Base-by-base conservation (phyloP, 2,888 invertebrate species). In the Chydorus sphaericus region DNA sequence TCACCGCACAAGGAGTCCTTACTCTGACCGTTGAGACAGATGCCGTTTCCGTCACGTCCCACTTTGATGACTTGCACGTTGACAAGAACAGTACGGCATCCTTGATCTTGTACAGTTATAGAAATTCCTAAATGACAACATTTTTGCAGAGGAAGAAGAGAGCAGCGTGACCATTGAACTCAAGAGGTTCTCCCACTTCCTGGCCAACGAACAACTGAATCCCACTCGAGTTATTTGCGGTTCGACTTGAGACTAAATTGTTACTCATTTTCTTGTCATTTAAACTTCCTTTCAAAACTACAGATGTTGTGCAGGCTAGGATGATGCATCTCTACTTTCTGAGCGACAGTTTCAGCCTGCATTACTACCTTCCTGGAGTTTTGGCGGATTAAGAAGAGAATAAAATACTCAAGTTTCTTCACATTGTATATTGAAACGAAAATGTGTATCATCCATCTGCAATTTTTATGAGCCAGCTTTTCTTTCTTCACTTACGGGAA, bases 11-110 rank as follows among this genome's bases (percentile, higher is more conserved):
- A 55, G 91, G 91, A 0, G 73, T 78, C 55, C 69, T 89, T 14
- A 78, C 79, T 18, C 69, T 92, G 37, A 80, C 82, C 62, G 82
- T 88, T 36, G 83, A 84, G 65, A 85, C 87, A 0, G 85, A 84
- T 62, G 77, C 81, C 69, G 87, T 86, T 4, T 82, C 80, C 49
- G 80, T 91, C 3, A 81, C 86, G 0, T 86, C 88, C 0, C 80
- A 86, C 64, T 92, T 90, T 67, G 79, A 78, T 62, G 80, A 82
- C 63, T 73, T 92, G 31, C 73, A 74, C 57, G 78, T 86, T 1
- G 36, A 36, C 23, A 33, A 31, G 14, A 10, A 52, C 16, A 36
- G 52, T 52, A 52, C 14, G 7, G 11, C n/a, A n/a, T n/a, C n/a
- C n/a, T n/a, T n/a, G n/a, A n/a, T n/a, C n/a, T n/a, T n/a, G n/a